Percentiles rank a stretch among this genome's conserved stretches.
Conservation (phyloP, 2,888 invertebrate genomes). For the Agrenia bidenticulata region DNA sequence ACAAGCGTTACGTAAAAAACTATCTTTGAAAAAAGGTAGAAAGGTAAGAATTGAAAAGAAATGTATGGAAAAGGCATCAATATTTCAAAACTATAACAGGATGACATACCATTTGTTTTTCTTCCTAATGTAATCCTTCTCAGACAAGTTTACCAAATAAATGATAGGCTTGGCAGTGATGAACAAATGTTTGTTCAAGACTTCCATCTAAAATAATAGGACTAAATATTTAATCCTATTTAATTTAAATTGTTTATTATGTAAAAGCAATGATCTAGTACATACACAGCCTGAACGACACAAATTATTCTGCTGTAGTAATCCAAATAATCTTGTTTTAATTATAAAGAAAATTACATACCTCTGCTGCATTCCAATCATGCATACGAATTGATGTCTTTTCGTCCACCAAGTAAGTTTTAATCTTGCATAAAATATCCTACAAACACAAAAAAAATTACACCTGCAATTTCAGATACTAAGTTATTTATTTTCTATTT, state of each 20-base stretch:
- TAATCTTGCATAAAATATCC: slow-evolving; percentile 85
- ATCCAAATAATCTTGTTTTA: neutral
- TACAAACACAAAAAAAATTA: slow-evolving; percentile 58
- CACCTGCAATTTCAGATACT: neutral
- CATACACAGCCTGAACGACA: too few species aligned
- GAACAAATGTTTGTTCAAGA: slow-evolving; percentile 93
- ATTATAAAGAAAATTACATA: too few species aligned
- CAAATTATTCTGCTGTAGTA: neutral
- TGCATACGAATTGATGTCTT: slow-evolving; percentile 91
- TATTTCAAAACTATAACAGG: too few species aligned
- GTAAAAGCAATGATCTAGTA: too few species aligned
- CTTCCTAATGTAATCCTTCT: slow-evolving; percentile 97
- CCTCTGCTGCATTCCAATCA: slow-evolving; percentile 90
- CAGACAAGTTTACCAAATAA: slow-evolving; percentile 94
- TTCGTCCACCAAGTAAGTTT: slow-evolving; percentile 77
- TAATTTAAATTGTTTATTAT: too few species aligned
- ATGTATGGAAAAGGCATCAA: too few species aligned
- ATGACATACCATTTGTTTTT: slow-evolving; percentile 90
- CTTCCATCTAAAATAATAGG: slow-evolving; percentile 75
- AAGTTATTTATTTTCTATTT: neutral
- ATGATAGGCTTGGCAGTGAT: slow-evolving; percentile 96
- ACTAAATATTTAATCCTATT: too few species aligned
- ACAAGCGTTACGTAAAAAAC: neutral
- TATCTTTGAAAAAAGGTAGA: too few species aligned
- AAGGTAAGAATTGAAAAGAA: too few species aligned